Percentiles rank a stretch among this genome's conserved stretches.
phyloP scores from a whole-genome alignment of 2,888 invertebrate genomes.

The Meteorus cinctellus region DNA sequence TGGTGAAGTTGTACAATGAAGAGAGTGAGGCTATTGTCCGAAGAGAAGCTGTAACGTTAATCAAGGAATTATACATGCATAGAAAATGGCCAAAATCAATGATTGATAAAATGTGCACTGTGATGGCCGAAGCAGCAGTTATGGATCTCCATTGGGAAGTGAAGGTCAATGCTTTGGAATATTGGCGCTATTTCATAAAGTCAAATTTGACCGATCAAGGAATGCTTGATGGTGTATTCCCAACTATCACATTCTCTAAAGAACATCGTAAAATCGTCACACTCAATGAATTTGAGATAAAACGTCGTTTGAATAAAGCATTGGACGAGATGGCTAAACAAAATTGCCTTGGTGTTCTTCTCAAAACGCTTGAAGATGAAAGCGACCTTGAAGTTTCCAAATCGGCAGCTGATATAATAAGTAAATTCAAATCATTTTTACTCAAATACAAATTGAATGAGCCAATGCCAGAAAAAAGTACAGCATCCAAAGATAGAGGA shows the following conservation, averaged over 20 bases:
- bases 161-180: conserved; percentile 81
- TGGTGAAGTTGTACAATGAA: conserved; percentile 77
- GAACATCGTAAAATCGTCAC: conserved; percentile 86
- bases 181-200: conserved; percentile 82
- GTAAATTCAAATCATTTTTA: conserved; percentile 76
- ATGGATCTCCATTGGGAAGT: conserved; percentile 90
- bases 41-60: conserved; percentile 81
- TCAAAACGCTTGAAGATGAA: conserved; percentile 80
- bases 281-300: conserved; percentile 80
- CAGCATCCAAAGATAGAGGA: conserved; percentile 61
- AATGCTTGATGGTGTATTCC: conserved; percentile 88
- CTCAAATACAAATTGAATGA: conserved; percentile 68
- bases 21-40: conserved; percentile 87
- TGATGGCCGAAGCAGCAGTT: conserved; percentile 80
- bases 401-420: conserved; percentile 76
- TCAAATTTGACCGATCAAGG: conserved; percentile 83
- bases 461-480: conserved; percentile 53
- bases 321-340: conserved; percentile 80
- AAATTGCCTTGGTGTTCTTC: conserved; percentile 81
- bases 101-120: conserved; percentile 77
- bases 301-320: conserved; percentile 79
- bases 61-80: conserved; percentile 80
- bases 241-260: conserved; percentile 85
- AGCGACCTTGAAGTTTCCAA: conserved; percentile 84
- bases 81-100: conserved; percentile 76